Conservation (phyloP, 2,888 invertebrate genomes). For the Disparrhopalites patrizii region DNA sequence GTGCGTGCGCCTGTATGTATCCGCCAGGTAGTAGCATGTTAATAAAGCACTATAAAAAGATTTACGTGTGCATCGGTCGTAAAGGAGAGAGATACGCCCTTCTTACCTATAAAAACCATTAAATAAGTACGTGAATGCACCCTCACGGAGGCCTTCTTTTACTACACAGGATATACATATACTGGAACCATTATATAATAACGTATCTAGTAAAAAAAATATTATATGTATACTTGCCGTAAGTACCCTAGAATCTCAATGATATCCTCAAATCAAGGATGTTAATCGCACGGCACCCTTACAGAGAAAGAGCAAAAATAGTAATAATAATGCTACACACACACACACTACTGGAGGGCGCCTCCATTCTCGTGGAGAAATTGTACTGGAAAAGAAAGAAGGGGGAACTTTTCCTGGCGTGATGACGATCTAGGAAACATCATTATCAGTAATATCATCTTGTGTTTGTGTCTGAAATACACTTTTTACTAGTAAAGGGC, state of each 20-base stretch:
- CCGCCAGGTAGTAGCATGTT: neutral
- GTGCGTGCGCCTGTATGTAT: neutral
- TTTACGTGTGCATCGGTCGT: neutral
- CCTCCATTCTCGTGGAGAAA: too few relatives aligned
- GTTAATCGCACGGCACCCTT: constrained; percentile 1
- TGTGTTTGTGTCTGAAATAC: constrained; percentile 21
- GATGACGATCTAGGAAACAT: constrained; percentile 24
- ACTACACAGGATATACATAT: too few relatives aligned
- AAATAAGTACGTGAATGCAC: constrained; percentile 1
- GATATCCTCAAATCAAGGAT: constrained; percentile 8
- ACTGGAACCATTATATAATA: too few relatives aligned
- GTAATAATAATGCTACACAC: too few relatives aligned
- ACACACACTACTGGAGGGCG: too few relatives aligned
- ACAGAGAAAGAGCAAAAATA: neutral
- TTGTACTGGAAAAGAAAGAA: neutral
- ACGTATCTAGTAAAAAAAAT: too few relatives aligned
- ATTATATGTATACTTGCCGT: too few relatives aligned
- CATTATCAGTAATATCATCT: constrained; percentile 27
- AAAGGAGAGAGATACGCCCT: neutral
- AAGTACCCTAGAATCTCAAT: constrained; percentile 25
- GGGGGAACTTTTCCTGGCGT: constrained; percentile 16
- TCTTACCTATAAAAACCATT: neutral
- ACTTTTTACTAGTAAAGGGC: too few relatives aligned
- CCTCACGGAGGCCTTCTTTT: neutral
- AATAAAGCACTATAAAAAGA: neutral